A percentile compares a stretch with the other conserved stretches of the same genome.
phyloP scores from a whole-genome alignment of 1,140 invertebrate species.

The Aphelinus certus region DNA sequence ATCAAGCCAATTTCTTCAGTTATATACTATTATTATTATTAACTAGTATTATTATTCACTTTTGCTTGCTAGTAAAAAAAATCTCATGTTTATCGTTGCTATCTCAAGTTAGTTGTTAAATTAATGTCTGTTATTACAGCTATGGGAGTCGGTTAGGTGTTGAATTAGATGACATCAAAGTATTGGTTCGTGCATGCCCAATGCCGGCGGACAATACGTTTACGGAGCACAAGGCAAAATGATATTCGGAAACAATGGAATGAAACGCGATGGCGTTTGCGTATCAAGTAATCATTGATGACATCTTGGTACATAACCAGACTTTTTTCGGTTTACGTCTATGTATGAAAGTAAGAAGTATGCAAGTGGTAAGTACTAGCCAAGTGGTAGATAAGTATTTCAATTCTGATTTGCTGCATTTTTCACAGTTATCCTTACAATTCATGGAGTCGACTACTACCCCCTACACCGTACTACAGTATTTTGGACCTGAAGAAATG shows the following conservation, averaged over 20 bases:
- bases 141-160: constrained; percentile 76
- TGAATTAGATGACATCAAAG: constrained; percentile 74
- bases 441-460: not conserved
- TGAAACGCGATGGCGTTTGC: constrained; percentile 69
- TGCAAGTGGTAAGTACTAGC: too few relatives aligned
- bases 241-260: constrained; percentile 76
- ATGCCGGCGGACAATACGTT: constrained; percentile 75
- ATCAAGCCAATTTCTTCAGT: too few relatives aligned
- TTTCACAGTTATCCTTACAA: constrained; percentile 23
- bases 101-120: too few relatives aligned
- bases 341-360: constrained; percentile 66
- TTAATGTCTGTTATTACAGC: constrained; percentile 63
- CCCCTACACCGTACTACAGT: not conserved
- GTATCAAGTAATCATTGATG: constrained; percentile 74
- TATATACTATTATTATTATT: too few relatives aligned
- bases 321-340: constrained; percentile 61
- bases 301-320: constrained; percentile 68
- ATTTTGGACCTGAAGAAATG: constrained; percentile 7
- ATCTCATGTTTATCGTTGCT: too few relatives aligned
- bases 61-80: too few relatives aligned
- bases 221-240: constrained; percentile 69
- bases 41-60: not conserved
- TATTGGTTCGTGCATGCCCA: constrained; percentile 78
- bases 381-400: too few relatives aligned
- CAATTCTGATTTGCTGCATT: not conserved